Conservation (phyloP, 2,113 vertebrate species). For the Nibea coibor region DNA sequence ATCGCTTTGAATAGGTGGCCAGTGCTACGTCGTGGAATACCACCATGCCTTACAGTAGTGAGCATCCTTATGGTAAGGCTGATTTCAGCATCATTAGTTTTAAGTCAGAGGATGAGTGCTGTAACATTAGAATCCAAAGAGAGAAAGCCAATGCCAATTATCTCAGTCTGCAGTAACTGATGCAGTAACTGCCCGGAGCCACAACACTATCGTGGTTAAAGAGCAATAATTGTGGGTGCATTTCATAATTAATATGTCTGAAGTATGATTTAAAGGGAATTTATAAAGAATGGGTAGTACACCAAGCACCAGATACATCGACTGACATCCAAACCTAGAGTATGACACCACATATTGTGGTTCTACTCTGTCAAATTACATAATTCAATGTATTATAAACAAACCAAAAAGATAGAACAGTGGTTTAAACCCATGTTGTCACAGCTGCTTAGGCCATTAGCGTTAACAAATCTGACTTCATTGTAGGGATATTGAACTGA, state of each 20-base stretch:
- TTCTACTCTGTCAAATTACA: background rate
- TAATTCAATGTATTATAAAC: background rate
- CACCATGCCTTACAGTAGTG: no score
- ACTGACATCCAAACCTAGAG: background rate
- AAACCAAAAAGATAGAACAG: background rate
- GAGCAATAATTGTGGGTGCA: background rate
- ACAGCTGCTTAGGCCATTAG: constrained; percentile 11
- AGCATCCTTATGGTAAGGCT: background rate
- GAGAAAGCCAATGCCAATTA: background rate
- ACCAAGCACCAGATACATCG: background rate
- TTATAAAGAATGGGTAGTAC: background rate
- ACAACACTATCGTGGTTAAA: background rate
- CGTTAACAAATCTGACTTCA: constrained; percentile 24
- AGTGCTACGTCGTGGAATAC: background rate
- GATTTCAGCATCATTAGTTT: background rate
- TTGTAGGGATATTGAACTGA: constrained; percentile 4
- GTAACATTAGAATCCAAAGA: no score
- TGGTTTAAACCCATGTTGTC: background rate
- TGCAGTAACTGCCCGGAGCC: background rate
- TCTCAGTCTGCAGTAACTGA: background rate
- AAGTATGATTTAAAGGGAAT: background rate
- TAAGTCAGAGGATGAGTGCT: background rate
- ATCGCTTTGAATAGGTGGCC: background rate
- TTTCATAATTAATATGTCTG: background rate
- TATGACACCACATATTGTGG: background rate